phyloP scores from a whole-genome alignment of 2,888 invertebrate species.

The Lypha dubia region DNA sequence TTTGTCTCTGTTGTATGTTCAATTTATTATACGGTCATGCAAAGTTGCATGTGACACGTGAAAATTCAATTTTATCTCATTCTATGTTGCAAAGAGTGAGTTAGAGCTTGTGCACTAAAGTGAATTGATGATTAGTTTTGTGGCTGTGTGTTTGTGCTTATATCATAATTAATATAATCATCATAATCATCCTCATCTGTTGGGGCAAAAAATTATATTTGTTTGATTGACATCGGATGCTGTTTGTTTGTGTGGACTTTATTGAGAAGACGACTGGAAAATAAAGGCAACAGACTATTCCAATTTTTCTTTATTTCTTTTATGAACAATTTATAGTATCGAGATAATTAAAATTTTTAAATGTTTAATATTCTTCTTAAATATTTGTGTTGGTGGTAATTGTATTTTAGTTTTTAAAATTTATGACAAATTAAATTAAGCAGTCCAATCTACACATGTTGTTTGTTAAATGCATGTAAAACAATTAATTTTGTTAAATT shows the following conservation, averaged over 20 bases:
- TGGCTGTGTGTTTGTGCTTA: neutral
- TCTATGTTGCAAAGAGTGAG: neutral
- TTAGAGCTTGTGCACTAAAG: neutral
- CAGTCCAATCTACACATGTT: neutral
- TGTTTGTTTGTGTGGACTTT: neutral
- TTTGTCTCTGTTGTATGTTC: slow-evolving; percentile 9
- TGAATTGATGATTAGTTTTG: neutral
- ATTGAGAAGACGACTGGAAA: neutral
- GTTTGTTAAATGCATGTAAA: slow-evolving; percentile 9
- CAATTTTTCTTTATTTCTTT: neutral
- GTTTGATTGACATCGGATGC: slow-evolving; percentile 50
- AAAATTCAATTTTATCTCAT: slow-evolving; percentile 26
- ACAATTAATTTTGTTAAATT: slow-evolving; percentile 25
- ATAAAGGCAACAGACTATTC: neutral
- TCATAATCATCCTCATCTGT: neutral
- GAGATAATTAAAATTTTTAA: neutral
- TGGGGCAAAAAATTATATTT: slow-evolving; percentile 15
- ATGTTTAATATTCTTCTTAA: neutral
- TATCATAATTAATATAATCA: neutral
- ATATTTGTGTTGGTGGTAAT: neutral
- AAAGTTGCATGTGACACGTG: slow-evolving; percentile 52
- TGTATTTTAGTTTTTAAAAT: neutral
- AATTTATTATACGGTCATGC: slow-evolving; percentile 51
- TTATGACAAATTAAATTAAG: neutral
- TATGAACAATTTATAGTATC: neutral